A percentile compares a stretch with the other conserved stretches of the same genome.
phyloP scores from a whole-genome alignment of 2,113 vertebrate genomes.

The Rhabdomys dilectus region DNA sequence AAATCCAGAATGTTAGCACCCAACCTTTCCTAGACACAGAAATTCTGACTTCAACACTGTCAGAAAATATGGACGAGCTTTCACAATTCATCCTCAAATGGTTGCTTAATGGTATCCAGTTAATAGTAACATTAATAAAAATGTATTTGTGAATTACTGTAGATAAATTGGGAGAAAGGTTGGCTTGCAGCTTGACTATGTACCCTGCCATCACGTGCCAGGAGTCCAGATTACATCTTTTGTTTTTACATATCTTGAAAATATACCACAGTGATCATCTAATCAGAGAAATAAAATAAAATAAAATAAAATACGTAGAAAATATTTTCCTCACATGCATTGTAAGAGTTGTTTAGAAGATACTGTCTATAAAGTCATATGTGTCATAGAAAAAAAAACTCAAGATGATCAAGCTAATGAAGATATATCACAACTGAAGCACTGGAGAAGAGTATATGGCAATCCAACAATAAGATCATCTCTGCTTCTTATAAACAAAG shows the following conservation, averaged over 20 bases:
- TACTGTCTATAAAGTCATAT: background rate
- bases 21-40: background rate
- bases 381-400: background rate
- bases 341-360: background rate
- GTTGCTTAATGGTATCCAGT: background rate
- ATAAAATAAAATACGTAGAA: background rate
- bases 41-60: background rate
- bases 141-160: background rate
- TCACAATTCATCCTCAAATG: background rate
- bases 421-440: background rate
- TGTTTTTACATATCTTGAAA: background rate
- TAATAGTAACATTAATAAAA: background rate
- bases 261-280: background rate
- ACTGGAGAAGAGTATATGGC: background rate
- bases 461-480: fast-evolving
- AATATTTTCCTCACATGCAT: no score
- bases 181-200: background rate
- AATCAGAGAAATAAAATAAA: background rate
- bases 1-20: background rate
- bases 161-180: background rate
- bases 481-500: background rate
- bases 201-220: background rate
- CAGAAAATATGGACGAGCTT: background rate
- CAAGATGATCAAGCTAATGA: background rate
- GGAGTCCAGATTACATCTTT: background rate